Base-by-base conservation (phyloP, 2,113 vertebrate genomes). In the Tiliqua scincoides region DNA sequence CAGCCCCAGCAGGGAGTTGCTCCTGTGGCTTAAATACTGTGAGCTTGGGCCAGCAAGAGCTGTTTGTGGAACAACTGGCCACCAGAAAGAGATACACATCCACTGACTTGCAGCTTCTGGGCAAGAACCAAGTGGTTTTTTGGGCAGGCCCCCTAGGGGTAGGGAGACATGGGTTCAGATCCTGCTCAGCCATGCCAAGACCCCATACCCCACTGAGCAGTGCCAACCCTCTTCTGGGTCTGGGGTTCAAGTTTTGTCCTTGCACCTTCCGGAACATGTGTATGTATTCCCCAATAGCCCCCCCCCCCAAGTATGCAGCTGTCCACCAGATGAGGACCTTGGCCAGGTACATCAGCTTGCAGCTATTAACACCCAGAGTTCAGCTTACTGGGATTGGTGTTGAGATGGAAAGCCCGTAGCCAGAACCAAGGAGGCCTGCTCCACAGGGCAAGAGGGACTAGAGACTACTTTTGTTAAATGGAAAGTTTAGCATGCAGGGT, bases 271-370 rank as follows among this genome's bases (percentile, higher is more conserved):
- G 43, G 4, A 48, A 48, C 4, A n/a, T n/a, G n/a, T 48, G 43
- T 79, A 70, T 10, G 0, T n/a, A 0, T 0, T 1, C 0, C 65
- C 23, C 67, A 37, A 6, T 86, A 78, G 89, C 84, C 63, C 83
- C 48, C 0, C n/a, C 32, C 1, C n/a, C n/a, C n/a, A 74, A 78
- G 11, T 23, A 0, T 40, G 79, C 71, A 15, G 67, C 37, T 4
- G 67, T 61, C 10, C 65, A 0, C 40, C 67, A 0, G 1, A 83
- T 74, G 2, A 32, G 84, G 71, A 43, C 3, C 21, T 62, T 67
- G 7, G 81, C 80, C 6, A 78, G 85, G 90, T 89, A 72, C 27
- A 80, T 14, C 0, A 21, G 11, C 2, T 17, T 57, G 54, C 54
- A 17, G 54, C 54, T 57, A 12, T 17, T 17, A 48, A 48, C 17